A percentile compares a stretch with the other conserved stretches of the same genome.
These are phyloP conservation scores for Salvator merianae DNA, from an alignment of 2,113 vertebrate genomes.

Conservation along the genomic window DNA sequence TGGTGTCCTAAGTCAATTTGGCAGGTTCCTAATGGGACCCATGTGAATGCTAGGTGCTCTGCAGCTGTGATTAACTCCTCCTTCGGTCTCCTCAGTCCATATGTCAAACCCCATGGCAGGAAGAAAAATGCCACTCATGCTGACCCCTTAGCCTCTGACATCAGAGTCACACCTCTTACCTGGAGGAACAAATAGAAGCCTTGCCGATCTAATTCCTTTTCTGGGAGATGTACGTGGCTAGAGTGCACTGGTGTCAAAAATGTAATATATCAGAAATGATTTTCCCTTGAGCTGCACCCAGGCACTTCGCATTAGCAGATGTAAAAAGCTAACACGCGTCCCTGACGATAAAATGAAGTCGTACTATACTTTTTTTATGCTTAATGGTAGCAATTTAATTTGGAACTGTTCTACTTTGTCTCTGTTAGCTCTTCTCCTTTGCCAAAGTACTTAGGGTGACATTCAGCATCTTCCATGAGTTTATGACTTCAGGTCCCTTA, in stretches of 20 bases:
- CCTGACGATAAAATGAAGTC: background rate
- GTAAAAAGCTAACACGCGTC: background rate
- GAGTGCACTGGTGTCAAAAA: conserved; percentile 1
- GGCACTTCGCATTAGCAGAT: background rate
- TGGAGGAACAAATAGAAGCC: conserved; percentile 24
- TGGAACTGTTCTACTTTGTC: conserved; percentile 16
- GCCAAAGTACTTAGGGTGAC: background rate
- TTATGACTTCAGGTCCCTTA: background rate
- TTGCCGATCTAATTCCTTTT: conserved; percentile 46
- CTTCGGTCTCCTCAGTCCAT: background rate
- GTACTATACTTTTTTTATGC: background rate
- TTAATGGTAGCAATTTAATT: conserved; percentile 21
- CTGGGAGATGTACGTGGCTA: conserved; percentile 14
- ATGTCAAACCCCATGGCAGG: conserved; percentile 28
- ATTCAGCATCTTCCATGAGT: background rate
- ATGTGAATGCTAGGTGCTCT: background rate
- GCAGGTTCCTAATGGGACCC: background rate
- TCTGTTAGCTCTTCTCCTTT: background rate
- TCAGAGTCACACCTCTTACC: conserved; percentile 39
- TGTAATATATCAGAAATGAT: background rate
- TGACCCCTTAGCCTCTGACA: conserved; percentile 35
- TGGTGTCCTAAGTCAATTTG: background rate
- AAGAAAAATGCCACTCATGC: conserved; percentile 42
- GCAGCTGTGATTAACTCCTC: conserved; percentile 36
- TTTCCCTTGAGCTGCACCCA: background rate